A percentile compares a stretch with the other conserved stretches of the same genome.
Conservation (phyloP, 2,888 invertebrate genomes). For the Magallana nippona region DNA sequence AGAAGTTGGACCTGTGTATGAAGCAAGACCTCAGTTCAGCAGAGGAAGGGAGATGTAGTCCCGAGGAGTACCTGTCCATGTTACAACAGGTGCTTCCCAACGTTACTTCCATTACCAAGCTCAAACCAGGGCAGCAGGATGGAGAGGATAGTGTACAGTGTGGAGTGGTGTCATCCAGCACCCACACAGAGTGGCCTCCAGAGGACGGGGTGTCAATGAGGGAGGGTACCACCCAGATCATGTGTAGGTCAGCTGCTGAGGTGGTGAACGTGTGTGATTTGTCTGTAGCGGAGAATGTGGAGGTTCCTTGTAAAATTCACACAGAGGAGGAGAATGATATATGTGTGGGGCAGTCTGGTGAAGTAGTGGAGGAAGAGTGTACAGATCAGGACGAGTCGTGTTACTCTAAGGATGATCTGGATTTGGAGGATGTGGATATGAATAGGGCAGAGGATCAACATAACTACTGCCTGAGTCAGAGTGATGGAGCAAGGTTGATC, state of each 20-base stretch:
- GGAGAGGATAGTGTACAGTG: slow-evolving; percentile 1
- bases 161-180: background rate
- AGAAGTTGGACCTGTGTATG: background rate
- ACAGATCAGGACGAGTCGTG: background rate
- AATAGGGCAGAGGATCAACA: background rate
- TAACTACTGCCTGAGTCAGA: slow-evolving; percentile 2
- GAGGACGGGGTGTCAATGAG: background rate
- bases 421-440: background rate
- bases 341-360: background rate
- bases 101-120: slow-evolving; percentile 18
- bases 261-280: slow-evolving; percentile 14
- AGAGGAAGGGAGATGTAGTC: slow-evolving; percentile 17
- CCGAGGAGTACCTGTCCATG: slow-evolving; percentile 20
- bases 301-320: background rate
- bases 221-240: background rate
- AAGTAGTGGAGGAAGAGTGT: background rate
- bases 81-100: slow-evolving; percentile 38
- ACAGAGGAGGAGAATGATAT: background rate
- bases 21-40: slow-evolving; percentile 16
- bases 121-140: background rate
- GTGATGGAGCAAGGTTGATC: background rate
- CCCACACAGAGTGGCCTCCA: background rate
- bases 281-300: slow-evolving; percentile 38
- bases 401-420: slow-evolving; percentile 3
- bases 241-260: background rate